These are phyloP conservation scores for Darevskia mixta DNA, from an alignment of 2,797 vertebrate species.

Conservation along the genomic window DNA sequence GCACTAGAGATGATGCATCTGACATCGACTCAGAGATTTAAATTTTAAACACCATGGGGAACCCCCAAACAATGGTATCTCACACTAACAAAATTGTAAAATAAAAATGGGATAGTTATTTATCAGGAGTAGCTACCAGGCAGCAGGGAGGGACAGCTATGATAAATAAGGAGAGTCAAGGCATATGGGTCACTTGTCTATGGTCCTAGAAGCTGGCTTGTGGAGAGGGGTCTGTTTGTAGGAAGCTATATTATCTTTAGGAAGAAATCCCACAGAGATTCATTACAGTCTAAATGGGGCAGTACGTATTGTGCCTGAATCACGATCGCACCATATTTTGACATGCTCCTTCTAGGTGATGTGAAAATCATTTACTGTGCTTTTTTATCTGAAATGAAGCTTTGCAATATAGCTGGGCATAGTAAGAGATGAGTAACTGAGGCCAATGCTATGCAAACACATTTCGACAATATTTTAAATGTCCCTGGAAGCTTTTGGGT, in stretches of 20 bases:
- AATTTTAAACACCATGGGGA: not conserved
- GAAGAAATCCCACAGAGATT: not conserved
- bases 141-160: not conserved
- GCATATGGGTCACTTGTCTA: not conserved
- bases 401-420: constrained; percentile 4
- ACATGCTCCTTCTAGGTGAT: not conserved
- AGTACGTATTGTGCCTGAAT: not conserved
- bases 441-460: constrained; percentile 17
- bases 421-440: constrained; percentile 4
- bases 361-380: constrained; percentile 8
- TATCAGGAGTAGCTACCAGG: not conserved
- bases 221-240: not conserved
- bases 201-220: not conserved
- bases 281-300: not conserved
- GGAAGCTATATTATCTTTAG: not conserved
- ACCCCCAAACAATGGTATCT: not conserved
- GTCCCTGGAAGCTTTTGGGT: constrained; percentile 28
- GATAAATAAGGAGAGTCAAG: not conserved
- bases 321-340: constrained; percentile 3
- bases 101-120: not conserved
- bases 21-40: not conserved
- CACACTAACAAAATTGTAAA: not conserved
- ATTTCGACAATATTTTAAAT: constrained; percentile 37
- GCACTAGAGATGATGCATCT: too few relatives aligned
- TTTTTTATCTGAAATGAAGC: not conserved